Evolutionary conservation across 2,888 invertebrate species (phyloP).

Genomic region (Pachymerium ferrugineum): DNA sequence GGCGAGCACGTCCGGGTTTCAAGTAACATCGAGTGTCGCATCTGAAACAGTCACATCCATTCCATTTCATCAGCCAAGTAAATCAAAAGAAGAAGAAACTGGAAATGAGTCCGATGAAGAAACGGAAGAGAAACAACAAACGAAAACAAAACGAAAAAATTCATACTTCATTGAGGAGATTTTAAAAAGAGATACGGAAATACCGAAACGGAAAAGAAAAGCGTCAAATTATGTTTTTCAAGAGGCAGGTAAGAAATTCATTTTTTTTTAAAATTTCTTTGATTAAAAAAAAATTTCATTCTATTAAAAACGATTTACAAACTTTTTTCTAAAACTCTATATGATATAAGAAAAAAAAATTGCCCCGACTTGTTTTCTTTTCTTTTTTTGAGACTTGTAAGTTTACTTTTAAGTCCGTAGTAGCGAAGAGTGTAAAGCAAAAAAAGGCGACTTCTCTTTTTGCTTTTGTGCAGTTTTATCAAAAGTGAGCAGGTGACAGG

Average conservation of each 20-base stretch:
- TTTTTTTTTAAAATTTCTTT: neutral
- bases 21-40: constrained; percentile 4
- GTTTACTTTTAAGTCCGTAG: too few species aligned
- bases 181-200: constrained; percentile 13
- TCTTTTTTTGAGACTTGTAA: too few species aligned
- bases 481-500: constrained; percentile 4
- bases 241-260: neutral
- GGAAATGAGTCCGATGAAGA: neutral
- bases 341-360: neutral
- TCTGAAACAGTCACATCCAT: constrained; percentile 4
- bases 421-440: too few species aligned
- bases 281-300: neutral
- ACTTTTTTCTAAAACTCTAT: too few species aligned
- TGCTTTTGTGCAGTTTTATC: neutral
- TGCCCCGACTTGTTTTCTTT: neutral
- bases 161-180: constrained; percentile 30
- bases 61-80: neutral
- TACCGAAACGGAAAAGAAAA: constrained; percentile 33
- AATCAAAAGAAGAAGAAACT: neutral
- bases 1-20: constrained; percentile 23
- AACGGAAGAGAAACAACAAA: neutral
- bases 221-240: neutral
- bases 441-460: too few species aligned
- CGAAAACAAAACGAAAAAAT: neutral
- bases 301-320: too few species aligned